Evolutionary conservation across 1,140 invertebrate species (phyloP).

Genomic region (Panagrolaimus sp.): DNA sequence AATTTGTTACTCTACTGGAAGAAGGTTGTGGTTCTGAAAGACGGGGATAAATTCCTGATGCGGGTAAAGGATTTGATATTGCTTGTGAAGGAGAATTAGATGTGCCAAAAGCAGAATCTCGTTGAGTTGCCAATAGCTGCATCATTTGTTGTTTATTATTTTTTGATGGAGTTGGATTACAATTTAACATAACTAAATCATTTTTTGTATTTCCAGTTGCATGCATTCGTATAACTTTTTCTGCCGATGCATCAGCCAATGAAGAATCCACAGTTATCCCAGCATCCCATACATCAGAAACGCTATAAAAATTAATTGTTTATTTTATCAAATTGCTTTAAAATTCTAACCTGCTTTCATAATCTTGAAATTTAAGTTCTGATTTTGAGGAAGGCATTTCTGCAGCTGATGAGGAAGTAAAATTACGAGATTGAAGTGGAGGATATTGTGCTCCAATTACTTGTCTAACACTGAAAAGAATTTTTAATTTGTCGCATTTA

Average conservation of each 20-base stretch:
- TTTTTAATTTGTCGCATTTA: not conserved
- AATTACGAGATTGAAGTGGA: slow-evolving; percentile 28
- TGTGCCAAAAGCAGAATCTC: slow-evolving; percentile 22
- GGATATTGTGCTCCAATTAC: slow-evolving; percentile 49
- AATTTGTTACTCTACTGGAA: slow-evolving; percentile 7
- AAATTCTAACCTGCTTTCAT: slow-evolving; percentile 39
- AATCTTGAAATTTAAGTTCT: slow-evolving; percentile 38
- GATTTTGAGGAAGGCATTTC: slow-evolving; percentile 28
- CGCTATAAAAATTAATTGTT: slow-evolving; percentile 29
- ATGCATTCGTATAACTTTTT: slow-evolving; percentile 42
- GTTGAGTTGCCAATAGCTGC: slow-evolving; percentile 45
- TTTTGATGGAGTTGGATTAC: slow-evolving; percentile 40
- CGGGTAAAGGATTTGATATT: not conserved
- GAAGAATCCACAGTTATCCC: slow-evolving; percentile 36
- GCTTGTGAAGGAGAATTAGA: not conserved
- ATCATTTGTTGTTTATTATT: slow-evolving; percentile 44
- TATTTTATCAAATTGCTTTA: no score
- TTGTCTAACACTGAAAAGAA: slow-evolving; percentile 37
- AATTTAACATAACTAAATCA: slow-evolving; percentile 37
- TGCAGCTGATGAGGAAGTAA: slow-evolving; percentile 2
- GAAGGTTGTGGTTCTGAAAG: slow-evolving; percentile 30
- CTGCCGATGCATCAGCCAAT: slow-evolving; percentile 39
- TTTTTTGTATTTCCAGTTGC: slow-evolving; percentile 27
- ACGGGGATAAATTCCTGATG: slow-evolving; percentile 37
- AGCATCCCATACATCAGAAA: slow-evolving; percentile 52